These are phyloP conservation scores for Gadus macrocephalus DNA, from an alignment of 2,113 vertebrate genomes.

Conservation along the genomic window DNA sequence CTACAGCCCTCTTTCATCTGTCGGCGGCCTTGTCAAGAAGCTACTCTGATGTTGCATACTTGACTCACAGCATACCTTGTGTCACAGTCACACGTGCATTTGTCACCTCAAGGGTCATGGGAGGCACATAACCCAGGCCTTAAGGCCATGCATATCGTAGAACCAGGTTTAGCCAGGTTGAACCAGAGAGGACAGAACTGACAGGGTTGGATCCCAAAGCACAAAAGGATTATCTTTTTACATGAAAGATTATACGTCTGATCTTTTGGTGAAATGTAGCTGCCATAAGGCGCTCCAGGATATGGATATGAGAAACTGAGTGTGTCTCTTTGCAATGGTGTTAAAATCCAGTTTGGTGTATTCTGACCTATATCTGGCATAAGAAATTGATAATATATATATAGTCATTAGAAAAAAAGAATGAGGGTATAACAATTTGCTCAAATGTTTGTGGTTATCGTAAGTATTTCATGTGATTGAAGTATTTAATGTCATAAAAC, in stretches of 20 bases:
- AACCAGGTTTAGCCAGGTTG: not conserved
- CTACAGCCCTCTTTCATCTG: not conserved
- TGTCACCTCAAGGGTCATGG: not conserved
- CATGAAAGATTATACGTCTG: slow-evolving; percentile 26
- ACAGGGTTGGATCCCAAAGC: slow-evolving; percentile 30
- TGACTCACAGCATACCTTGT: slow-evolving; percentile 2
- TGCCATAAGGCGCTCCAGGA: too few species aligned
- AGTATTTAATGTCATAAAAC: too few species aligned
- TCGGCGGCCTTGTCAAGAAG: not conserved
- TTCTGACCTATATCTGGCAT: too few species aligned
- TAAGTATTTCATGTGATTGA: too few species aligned
- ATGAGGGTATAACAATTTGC: too few species aligned
- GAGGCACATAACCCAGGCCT: slow-evolving; percentile 10
- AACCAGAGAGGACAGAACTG: slow-evolving; percentile 24
- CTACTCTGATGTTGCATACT: not conserved
- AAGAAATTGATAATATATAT: too few species aligned
- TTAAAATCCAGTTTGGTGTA: too few species aligned
- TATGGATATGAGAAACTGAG: too few species aligned
- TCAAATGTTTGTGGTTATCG: too few species aligned
- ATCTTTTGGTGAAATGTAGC: not conserved
- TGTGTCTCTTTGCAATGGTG: too few species aligned
- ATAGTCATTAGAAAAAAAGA: too few species aligned
- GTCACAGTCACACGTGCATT: slow-evolving; percentile 7
- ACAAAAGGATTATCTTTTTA: slow-evolving; percentile 36
- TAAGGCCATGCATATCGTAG: not conserved